Conservation (phyloP, 2,797 vertebrate genomes). For the Gymnopithys bicolor region DNA sequence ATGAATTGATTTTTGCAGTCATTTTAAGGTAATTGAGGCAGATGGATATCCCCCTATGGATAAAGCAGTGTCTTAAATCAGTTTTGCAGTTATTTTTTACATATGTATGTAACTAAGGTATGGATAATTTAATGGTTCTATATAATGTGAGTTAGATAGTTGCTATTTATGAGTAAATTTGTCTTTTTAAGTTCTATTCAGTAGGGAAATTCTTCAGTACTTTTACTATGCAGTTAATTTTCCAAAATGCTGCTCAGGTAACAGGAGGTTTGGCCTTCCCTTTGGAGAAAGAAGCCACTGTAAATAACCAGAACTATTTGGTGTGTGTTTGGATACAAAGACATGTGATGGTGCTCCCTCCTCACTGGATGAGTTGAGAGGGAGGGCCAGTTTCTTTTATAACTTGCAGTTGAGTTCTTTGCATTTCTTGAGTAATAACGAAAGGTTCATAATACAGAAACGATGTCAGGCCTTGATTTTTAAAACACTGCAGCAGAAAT, state of each 20-base stretch:
- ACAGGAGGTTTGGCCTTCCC: neutral
- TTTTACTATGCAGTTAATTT: neutral
- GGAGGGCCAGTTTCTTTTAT: neutral
- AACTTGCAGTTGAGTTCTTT: neutral
- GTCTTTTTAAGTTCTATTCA: neutral
- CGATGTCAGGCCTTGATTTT: neutral
- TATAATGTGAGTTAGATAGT: neutral
- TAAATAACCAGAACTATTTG: neutral
- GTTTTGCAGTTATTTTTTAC: neutral
- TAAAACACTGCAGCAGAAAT: constrained; percentile 1
- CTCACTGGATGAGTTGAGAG: neutral
- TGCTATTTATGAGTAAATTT: neutral
- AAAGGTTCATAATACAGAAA: neutral
- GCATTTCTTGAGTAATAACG: neutral
- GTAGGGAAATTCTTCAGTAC: neutral
- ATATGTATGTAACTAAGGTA: neutral
- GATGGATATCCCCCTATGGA: neutral
- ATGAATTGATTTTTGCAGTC: neutral
- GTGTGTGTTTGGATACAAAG: neutral
- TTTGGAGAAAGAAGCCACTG: neutral
- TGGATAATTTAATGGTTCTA: neutral
- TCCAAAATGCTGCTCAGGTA: neutral
- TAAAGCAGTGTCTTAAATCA: neutral
- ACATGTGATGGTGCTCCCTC: neutral
- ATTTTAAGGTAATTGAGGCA: neutral